Percentiles rank a stretch among this genome's conserved stretches.
Evolutionary conservation across 2,113 vertebrate species (phyloP).

Genomic region (Carassius auratus): DNA sequence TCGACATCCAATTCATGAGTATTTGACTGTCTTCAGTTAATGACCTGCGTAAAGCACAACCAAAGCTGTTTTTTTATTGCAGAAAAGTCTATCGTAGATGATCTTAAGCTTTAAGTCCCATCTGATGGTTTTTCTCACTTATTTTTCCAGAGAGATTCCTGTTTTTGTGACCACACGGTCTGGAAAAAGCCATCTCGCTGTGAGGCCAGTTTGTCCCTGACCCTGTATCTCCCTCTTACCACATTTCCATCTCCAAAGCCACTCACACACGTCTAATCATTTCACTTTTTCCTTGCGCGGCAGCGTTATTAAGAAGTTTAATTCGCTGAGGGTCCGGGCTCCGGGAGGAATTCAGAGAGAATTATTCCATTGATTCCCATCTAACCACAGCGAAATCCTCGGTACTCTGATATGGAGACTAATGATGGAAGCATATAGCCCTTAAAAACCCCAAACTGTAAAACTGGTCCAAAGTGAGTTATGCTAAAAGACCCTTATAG

Average conservation of each 20-base stretch:
- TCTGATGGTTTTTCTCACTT: conserved; percentile 32
- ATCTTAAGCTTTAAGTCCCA: conserved; percentile 13
- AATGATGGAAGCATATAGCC: conserved; percentile 74
- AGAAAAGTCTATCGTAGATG: conserved; percentile 25
- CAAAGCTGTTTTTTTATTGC: conserved; percentile 5
- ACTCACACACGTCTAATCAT: conserved; percentile 81
- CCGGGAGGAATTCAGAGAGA: conserved; percentile 76
- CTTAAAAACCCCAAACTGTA: conserved; percentile 44
- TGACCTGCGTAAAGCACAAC: conserved; percentile 25
- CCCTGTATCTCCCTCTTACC: conserved; percentile 80
- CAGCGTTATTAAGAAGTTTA: conserved; percentile 80
- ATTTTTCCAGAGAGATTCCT: conserved; percentile 58
- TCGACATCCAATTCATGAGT: conserved; percentile 24
- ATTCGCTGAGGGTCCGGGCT: conserved; percentile 76
- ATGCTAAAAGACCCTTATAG: background rate
- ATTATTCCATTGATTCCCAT: conserved; percentile 78
- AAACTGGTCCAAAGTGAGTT: background rate
- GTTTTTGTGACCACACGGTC: conserved; percentile 57
- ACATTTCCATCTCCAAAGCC: conserved; percentile 80
- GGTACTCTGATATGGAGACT: conserved; percentile 68
- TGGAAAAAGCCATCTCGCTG: conserved; percentile 82
- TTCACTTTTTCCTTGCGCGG: conserved; percentile 79
- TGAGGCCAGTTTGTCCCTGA: conserved; percentile 80
- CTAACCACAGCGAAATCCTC: conserved; percentile 69
- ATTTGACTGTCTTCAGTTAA: conserved; percentile 25